Base-by-base conservation (phyloP, 2,113 vertebrate species). In the Xiphophorus maculatus region DNA sequence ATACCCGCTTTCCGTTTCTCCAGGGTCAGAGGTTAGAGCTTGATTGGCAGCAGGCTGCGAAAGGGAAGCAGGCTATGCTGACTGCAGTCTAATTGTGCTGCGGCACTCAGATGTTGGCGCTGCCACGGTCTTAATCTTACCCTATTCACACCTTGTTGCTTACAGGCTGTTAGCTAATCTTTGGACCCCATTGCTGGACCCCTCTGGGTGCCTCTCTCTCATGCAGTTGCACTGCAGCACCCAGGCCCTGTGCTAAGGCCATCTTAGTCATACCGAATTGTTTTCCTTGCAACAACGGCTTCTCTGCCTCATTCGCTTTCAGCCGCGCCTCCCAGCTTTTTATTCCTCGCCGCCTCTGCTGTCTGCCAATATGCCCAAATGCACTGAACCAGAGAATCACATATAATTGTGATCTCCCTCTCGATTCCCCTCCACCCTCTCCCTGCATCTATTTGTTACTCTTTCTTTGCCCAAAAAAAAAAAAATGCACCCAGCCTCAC, bases 31-130 rank as follows among this genome's bases (percentile, higher is more conserved):
- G 88, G 90, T 87, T 79, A 28, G 42, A 30, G 62, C 71, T 68
- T 92, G 93, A 93, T 87, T 91, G 93, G 88, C 92, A 88, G 63
- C 32, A n/a, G 79, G 87, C 87, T 88, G 89, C 89, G 83, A 80
- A 54, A 69, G 75, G 72, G 80, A 93, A 91, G 89, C 68, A 63
- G 79, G 74, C 78, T 80, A 69, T 75, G 73, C 87, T 88, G 91
- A 90, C 88, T 88, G 66, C 81, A 64, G 87, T 81, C 80, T 84
- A 88, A 91, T 86, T 76, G 81, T 83, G 86, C 84, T 82, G 81
- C 63, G 54, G 72, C 44, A 0, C 73, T 65, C 71, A 58, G 74
- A 51, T 32, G 4, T 75, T 6, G 4, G 22, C 33, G 72, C 67
- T 75, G 82, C 79, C 70, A 68, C 75, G 80, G 85, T 82, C 69